Evolutionary conservation across 2,888 invertebrate genomes (phyloP).

Genomic region (Catocala nupta): DNA sequence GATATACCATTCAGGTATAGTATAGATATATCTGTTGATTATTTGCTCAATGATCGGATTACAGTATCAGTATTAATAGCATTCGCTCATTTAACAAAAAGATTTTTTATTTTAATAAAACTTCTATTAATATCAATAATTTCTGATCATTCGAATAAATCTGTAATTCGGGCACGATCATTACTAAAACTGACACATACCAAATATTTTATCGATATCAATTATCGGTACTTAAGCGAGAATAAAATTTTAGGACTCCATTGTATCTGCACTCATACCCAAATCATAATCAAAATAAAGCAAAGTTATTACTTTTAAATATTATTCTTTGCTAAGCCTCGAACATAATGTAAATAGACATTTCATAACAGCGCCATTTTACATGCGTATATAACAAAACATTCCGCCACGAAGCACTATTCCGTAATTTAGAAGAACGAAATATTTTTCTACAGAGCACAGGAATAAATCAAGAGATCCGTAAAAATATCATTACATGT

Average conservation of each 20-base stretch:
- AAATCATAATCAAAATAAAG: too few species aligned
- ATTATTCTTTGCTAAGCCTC: slow-evolving; percentile 8
- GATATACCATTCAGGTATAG: slow-evolving; percentile 40
- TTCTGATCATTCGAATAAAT: too few species aligned
- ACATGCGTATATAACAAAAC: background rate
- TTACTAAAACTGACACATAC: too few species aligned
- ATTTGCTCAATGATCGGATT: slow-evolving; percentile 53
- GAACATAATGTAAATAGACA: slow-evolving; percentile 27
- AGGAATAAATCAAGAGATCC: background rate
- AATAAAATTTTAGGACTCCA: too few species aligned
- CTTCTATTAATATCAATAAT: background rate
- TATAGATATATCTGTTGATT: slow-evolving; percentile 27
- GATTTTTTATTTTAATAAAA: slow-evolving; percentile 2
- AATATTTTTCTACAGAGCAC: slow-evolving; percentile 14
- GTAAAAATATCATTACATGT: background rate
- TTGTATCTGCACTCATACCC: too few species aligned
- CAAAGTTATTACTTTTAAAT: too few species aligned
- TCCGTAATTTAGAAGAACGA: slow-evolving; percentile 12
- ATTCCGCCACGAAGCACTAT: slow-evolving; percentile 2
- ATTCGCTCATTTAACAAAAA: slow-evolving; percentile 15
- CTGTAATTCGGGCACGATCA: too few species aligned
- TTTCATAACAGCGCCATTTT: slow-evolving; percentile 13
- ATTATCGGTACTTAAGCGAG: too few species aligned
- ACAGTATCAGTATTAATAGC: slow-evolving; percentile 50
- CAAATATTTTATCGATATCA: too few species aligned